Conservation (phyloP, 2,888 invertebrate species). For the Thecophora atra region DNA sequence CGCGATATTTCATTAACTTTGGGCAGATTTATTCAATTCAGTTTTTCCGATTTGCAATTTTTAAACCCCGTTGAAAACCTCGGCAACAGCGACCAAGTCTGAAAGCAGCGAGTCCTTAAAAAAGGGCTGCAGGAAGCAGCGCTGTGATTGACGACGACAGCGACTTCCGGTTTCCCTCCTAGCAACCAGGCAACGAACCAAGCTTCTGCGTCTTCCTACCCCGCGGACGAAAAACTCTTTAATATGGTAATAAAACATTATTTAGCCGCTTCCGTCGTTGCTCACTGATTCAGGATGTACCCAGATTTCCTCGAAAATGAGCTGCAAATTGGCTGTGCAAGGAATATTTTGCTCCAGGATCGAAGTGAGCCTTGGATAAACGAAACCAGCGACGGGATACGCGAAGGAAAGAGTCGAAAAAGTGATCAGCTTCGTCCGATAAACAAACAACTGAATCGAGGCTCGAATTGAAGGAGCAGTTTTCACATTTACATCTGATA, state of each 20-base stretch:
- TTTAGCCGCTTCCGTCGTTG: conserved; percentile 36
- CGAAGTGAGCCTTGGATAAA: background rate
- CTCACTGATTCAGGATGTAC: background rate
- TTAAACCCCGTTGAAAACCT: background rate
- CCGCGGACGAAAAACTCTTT: conserved; percentile 16
- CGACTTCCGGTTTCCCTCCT: background rate
- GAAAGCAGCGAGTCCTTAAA: background rate
- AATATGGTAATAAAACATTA: conserved; percentile 38
- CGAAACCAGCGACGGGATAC: background rate
- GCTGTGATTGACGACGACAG: conserved; percentile 1
- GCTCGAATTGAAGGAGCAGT: no score
- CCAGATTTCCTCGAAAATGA: background rate
- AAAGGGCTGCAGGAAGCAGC: background rate
- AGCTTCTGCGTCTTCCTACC: background rate
- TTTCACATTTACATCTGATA: no score
- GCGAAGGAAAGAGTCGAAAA: background rate
- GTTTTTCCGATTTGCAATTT: conserved; percentile 11
- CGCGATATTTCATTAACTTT: background rate
- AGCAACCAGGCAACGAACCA: background rate
- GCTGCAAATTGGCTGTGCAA: no score
- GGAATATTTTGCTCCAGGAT: conserved; percentile 16
- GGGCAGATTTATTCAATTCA: conserved; percentile 11
- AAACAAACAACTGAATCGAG: background rate
- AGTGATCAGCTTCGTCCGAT: no score
- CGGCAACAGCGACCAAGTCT: background rate